Percentiles rank a stretch among this genome's conserved stretches.
Evolutionary conservation across 2,888 invertebrate genomes (phyloP).

Genomic region (Lepetodrilus schrolli): DNA sequence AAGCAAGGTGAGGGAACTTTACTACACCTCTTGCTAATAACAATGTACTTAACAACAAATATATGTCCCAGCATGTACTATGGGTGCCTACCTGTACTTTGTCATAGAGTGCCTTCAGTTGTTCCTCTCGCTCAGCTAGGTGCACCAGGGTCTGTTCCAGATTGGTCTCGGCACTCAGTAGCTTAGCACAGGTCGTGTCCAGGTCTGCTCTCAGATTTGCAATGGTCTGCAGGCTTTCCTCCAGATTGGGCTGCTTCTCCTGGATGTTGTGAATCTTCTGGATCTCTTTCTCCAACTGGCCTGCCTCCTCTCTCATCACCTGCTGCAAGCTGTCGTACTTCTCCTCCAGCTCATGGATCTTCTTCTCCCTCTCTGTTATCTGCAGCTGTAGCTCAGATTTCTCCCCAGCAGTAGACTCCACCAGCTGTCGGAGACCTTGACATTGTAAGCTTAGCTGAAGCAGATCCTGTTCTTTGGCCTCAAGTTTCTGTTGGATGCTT

Average conservation of each 20-base stretch:
- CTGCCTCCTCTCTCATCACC: slow-evolving; percentile 31
- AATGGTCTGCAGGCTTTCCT: slow-evolving; percentile 38
- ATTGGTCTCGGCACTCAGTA: slow-evolving; percentile 48
- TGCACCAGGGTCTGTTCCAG: slow-evolving; percentile 55
- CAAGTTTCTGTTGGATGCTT: slow-evolving; percentile 17
- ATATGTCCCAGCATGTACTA: too few relatives aligned
- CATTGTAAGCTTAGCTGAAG: not conserved
- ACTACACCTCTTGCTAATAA: too few relatives aligned
- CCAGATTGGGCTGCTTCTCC: slow-evolving; percentile 31
- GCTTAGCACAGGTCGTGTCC: slow-evolving; percentile 8
- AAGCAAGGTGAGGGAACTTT: too few relatives aligned
- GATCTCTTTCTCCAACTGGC: slow-evolving; percentile 41
- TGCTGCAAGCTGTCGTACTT: slow-evolving; percentile 75
- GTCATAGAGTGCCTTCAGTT: slow-evolving; percentile 40
- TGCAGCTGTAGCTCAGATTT: slow-evolving; percentile 29
- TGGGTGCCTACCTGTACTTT: not conserved
- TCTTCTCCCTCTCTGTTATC: slow-evolving; percentile 74
- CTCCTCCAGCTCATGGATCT: slow-evolving; percentile 69
- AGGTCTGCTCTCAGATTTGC: slow-evolving; percentile 41
- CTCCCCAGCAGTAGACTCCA: slow-evolving; percentile 30
- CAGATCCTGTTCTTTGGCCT: not conserved
- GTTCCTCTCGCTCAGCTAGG: slow-evolving; percentile 54
- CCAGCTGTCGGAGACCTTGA: slow-evolving; percentile 30
- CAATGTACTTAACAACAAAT: too few relatives aligned
- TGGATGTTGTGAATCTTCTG: slow-evolving; percentile 31